phyloP scores from a whole-genome alignment of 2,797 vertebrate genomes.

The Paramormyrops hopkinsi region DNA sequence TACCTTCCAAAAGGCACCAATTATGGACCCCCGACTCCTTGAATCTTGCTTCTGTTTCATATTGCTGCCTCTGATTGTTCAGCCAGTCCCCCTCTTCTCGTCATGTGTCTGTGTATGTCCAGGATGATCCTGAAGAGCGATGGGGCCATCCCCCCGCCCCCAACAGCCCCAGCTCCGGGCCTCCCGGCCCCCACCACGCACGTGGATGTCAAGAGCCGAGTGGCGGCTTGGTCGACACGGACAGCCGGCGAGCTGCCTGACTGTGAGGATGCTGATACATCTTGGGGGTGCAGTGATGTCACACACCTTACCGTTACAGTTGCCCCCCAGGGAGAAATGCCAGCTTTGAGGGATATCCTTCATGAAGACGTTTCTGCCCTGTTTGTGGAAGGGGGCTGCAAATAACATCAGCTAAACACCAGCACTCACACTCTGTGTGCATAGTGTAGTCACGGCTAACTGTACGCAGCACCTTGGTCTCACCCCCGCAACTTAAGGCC shows the following conservation, averaged over 20 bases:
- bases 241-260: conserved; percentile 74
- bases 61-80: neutral
- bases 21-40: neutral
- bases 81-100: neutral
- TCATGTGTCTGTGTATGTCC: neutral
- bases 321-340: neutral
- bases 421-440: neutral
- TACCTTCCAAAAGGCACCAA: neutral
- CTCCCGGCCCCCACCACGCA: conserved; percentile 66
- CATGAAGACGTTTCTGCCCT: neutral
- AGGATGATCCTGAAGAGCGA: conserved; percentile 86
- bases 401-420: neutral
- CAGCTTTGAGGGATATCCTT: neutral
- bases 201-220: conserved; percentile 74
- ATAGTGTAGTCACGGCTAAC: neutral
- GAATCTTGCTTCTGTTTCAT: neutral
- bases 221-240: conserved; percentile 80
- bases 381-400: neutral
- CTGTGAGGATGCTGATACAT: conserved; percentile 60
- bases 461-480: neutral
- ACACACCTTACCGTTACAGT: neutral
- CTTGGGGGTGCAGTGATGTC: neutral
- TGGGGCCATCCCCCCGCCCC: conserved; percentile 76
- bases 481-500: neutral
- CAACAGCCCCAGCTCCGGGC: conserved; percentile 71